These are phyloP conservation scores for Pogonognathellus flavescens DNA, from an alignment of 1,140 invertebrate genomes.

Conservation along the genomic window DNA sequence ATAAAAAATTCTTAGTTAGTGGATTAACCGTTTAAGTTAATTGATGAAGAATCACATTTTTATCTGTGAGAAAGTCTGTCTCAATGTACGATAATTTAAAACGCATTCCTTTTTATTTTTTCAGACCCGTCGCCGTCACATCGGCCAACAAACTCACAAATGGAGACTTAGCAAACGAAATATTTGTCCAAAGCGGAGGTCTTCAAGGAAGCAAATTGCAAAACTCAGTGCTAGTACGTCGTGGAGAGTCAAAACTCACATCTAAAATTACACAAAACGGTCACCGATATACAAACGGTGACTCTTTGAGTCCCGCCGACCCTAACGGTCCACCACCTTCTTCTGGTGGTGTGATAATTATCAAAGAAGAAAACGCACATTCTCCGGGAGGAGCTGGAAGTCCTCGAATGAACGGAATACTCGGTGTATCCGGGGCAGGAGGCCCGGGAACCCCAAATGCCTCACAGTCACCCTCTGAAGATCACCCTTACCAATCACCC, in stretches of 20 bases:
- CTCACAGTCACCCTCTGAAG: slow-evolving; percentile 58
- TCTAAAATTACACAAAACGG: slow-evolving; percentile 60
- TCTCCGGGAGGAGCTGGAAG: slow-evolving; percentile 58
- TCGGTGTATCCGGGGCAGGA: slow-evolving; percentile 33
- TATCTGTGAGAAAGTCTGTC: background rate
- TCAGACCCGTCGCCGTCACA: slow-evolving; percentile 57
- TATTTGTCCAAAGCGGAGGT: slow-evolving; percentile 27
- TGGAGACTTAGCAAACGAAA: slow-evolving; percentile 58
- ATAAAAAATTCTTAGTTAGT: too few relatives aligned
- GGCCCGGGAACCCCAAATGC: background rate
- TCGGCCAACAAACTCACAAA: slow-evolving; percentile 47
- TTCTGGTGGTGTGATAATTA: slow-evolving; percentile 57
- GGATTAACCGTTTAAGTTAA: too few relatives aligned
- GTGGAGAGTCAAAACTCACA: slow-evolving; percentile 54
- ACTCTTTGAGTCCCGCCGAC: slow-evolving; percentile 58
- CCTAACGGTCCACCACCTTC: slow-evolving; percentile 19
- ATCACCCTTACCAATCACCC: slow-evolving; percentile 58
- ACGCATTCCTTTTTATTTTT: slow-evolving; percentile 27
- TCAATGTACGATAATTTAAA: slow-evolving; percentile 19
- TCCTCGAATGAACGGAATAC: slow-evolving; percentile 61
- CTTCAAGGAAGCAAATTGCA: slow-evolving; percentile 53
- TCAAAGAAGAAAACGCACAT: slow-evolving; percentile 62
- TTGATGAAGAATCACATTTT: too few relatives aligned
- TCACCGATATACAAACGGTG: slow-evolving; percentile 63
- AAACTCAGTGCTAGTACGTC: slow-evolving; percentile 56